Percentiles rank a stretch among this genome's conserved stretches.
Conservation (phyloP, 2,888 invertebrate species). For the Noctua janthe region DNA sequence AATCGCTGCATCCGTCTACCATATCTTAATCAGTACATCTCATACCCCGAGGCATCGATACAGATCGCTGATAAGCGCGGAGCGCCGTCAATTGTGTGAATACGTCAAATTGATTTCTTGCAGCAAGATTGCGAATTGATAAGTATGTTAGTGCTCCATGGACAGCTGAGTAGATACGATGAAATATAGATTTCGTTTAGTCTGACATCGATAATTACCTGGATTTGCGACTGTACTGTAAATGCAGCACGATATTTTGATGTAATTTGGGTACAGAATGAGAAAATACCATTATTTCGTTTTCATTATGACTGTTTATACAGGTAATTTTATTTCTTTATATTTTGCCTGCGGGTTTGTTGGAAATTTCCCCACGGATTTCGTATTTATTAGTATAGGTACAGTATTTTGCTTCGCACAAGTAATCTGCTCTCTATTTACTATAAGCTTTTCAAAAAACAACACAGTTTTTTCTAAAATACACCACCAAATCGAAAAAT, state of each 20-base stretch:
- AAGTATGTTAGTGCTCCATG: background rate
- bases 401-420: background rate
- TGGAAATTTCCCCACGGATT: background rate
- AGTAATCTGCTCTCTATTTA: background rate
- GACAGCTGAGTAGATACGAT: constrained; percentile 4
- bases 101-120: constrained; percentile 32
- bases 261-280: background rate
- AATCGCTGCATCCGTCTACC: background rate
- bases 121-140: constrained; percentile 26
- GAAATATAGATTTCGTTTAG: background rate
- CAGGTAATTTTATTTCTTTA: background rate
- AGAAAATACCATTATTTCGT: background rate
- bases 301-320: background rate
- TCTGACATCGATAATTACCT: background rate
- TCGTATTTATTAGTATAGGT: background rate
- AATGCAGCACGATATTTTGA: background rate
- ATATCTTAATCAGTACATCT: constrained; percentile 6
- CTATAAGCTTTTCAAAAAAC: background rate
- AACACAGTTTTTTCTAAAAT: background rate
- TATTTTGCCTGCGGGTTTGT: background rate
- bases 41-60: constrained; percentile 24
- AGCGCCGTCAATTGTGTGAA: constrained; percentile 45
- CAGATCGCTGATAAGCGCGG: constrained; percentile 30
- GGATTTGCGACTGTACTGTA: background rate
- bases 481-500: background rate